Conservation (phyloP, 2,888 invertebrate species). For the Meiosimyza decipiens region DNA sequence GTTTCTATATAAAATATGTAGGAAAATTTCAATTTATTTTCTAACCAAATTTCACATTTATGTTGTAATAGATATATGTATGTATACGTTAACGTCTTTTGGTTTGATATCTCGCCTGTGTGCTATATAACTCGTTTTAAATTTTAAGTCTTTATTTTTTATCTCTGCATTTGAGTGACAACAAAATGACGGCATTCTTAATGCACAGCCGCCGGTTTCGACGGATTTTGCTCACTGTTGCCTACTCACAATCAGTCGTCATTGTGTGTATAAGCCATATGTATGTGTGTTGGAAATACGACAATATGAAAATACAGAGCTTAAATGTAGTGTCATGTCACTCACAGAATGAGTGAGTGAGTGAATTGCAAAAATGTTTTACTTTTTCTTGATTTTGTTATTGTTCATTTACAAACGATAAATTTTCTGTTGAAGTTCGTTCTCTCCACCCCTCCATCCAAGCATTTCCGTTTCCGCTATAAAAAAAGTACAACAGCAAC, state of each 20-base stretch:
- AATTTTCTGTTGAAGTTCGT: neutral
- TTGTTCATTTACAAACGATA: slow-evolving; percentile 34
- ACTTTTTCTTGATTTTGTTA: slow-evolving; percentile 46
- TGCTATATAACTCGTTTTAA: too few relatives aligned
- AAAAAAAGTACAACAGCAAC: slow-evolving; percentile 4
- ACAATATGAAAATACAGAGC: slow-evolving; percentile 17
- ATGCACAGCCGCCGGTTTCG: slow-evolving; percentile 11
- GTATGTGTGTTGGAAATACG: neutral
- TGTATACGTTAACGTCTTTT: too few relatives aligned
- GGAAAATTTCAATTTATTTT: too few relatives aligned
- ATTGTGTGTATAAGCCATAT: neutral
- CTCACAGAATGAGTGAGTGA: slow-evolving; percentile 2
- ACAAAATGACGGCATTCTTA: slow-evolving; percentile 11
- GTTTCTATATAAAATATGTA: too few relatives aligned
- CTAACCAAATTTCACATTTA: too few relatives aligned
- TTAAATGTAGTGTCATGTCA: slow-evolving; percentile 18
- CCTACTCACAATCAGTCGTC: neutral
- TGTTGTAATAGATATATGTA: too few relatives aligned
- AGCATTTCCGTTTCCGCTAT: neutral
- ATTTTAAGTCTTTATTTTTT: too few relatives aligned
- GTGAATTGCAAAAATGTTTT: slow-evolving; percentile 39
- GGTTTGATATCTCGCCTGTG: too few relatives aligned
- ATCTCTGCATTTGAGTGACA: too few relatives aligned
- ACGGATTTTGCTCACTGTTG: slow-evolving; percentile 4
- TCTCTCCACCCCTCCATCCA: neutral